A percentile compares a stretch with the other conserved stretches of the same genome.
phyloP scores from a whole-genome alignment of 2,113 vertebrate species.

The Pterocles burchelli region DNA sequence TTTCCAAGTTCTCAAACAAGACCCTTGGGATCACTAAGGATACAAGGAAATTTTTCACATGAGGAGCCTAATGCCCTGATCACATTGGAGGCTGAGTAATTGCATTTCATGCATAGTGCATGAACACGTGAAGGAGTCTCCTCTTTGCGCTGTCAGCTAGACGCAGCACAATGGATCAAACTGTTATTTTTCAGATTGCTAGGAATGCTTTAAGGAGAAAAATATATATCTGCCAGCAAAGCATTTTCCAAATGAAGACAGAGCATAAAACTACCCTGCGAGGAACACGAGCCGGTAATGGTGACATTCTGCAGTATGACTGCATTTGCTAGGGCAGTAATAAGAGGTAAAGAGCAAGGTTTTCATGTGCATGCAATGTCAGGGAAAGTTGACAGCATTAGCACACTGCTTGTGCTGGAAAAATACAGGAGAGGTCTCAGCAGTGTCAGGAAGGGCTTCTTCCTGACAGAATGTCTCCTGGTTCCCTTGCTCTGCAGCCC shows the following conservation, averaged over 20 bases:
- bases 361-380: neutral
- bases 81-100: neutral
- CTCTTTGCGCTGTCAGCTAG: constrained; percentile 47
- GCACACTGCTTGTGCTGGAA: neutral
- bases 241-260: constrained; percentile 61
- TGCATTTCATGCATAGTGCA: constrained; percentile 46
- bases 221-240: constrained; percentile 56
- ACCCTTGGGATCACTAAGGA: neutral
- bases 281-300: constrained; percentile 12
- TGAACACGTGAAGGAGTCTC: neutral
- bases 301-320: constrained; percentile 43
- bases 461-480: neutral
- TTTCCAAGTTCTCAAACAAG: constrained; percentile 17
- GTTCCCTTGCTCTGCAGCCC: neutral
- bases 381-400: neutral
- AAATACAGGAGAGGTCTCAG: neutral
- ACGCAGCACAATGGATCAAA: constrained; percentile 16
- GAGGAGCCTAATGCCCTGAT: neutral
- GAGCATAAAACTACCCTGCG: constrained; percentile 40
- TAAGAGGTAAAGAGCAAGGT: neutral
- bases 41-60: neutral
- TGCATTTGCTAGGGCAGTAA: neutral
- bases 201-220: constrained; percentile 25
- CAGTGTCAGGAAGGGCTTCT: neutral
- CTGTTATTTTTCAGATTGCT: constrained; percentile 38